phyloP scores from a whole-genome alignment of 2,113 vertebrate genomes.

The Etheostoma cragini region DNA sequence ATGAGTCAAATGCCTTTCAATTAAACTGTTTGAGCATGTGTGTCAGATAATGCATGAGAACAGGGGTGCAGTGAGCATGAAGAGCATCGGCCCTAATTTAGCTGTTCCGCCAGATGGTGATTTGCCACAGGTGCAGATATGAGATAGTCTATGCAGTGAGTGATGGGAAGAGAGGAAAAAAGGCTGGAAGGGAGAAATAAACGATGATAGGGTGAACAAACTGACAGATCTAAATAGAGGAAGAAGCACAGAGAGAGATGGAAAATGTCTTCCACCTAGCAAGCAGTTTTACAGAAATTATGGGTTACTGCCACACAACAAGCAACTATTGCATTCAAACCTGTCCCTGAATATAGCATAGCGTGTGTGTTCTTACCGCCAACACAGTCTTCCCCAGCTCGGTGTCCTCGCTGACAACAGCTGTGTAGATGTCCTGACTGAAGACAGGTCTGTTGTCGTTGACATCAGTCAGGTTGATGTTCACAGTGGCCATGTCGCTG shows the following conservation, averaged over 20 bases:
- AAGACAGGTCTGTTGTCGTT: constrained; percentile 95
- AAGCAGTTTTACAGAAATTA: constrained; percentile 20
- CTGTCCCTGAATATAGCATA: background rate
- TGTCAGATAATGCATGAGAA: constrained; percentile 53
- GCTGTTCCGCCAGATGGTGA: constrained; percentile 69
- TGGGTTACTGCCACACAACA: constrained; percentile 1
- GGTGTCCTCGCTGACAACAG: constrained; percentile 93
- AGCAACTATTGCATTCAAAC: background rate
- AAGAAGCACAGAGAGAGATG: background rate
- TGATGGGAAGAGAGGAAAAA: constrained; percentile 50
- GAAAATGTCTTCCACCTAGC: constrained; percentile 11
- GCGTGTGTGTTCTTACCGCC: constrained; percentile 76
- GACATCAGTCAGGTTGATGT: constrained; percentile 94
- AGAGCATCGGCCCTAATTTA: constrained; percentile 64
- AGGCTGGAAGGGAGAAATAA: constrained; percentile 30
- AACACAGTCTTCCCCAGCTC: constrained; percentile 89
- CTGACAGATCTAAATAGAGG: constrained; percentile 2
- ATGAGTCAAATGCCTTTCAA: constrained; percentile 68
- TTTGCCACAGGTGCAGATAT: constrained; percentile 70
- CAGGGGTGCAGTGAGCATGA: constrained; percentile 64
- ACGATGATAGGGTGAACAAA: constrained; percentile 41
- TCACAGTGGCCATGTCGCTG: constrained; percentile 94
- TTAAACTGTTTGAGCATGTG: constrained; percentile 58
- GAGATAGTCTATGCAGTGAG: constrained; percentile 57
- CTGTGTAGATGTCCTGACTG: constrained; percentile 91